Evolutionary conservation across 2,113 vertebrate species (phyloP).

Genomic region (Nerophis lumbriciformis): DNA sequence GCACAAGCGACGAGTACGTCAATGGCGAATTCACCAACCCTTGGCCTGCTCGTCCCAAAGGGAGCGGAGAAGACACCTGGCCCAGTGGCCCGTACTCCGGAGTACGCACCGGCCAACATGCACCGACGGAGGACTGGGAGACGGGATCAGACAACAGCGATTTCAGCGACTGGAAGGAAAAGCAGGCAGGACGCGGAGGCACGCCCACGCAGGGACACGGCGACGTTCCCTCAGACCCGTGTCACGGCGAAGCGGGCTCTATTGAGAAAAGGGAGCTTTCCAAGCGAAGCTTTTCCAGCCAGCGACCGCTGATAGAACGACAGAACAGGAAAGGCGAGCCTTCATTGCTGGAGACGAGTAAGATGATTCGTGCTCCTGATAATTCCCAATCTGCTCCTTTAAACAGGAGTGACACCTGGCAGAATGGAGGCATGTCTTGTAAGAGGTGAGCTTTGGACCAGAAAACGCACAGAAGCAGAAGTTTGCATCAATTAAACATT

Average conservation of each 20-base stretch:
- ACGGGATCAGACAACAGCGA: slow-evolving; percentile 94
- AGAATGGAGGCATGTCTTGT: slow-evolving; percentile 77
- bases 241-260: slow-evolving; percentile 64
- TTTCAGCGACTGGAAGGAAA: slow-evolving; percentile 86
- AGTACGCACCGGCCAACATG: slow-evolving; percentile 72
- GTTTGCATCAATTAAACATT: not conserved
- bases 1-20: slow-evolving; percentile 81
- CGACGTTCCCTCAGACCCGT: slow-evolving; percentile 71
- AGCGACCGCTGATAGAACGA: slow-evolving; percentile 86
- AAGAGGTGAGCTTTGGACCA: slow-evolving; percentile 75
- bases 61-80: slow-evolving; percentile 71
- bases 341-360: slow-evolving; percentile 75
- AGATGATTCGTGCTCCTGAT: slow-evolving; percentile 72
- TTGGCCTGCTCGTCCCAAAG: slow-evolving; percentile 79
- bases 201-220: slow-evolving; percentile 56
- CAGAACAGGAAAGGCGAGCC: slow-evolving; percentile 90
- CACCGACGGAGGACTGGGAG: slow-evolving; percentile 92
- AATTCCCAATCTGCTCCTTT: slow-evolving; percentile 66
- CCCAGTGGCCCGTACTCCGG: slow-evolving; percentile 58
- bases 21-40: slow-evolving; percentile 75
- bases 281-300: slow-evolving; percentile 96
- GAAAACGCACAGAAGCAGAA: not conserved
- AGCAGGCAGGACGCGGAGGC: slow-evolving; percentile 63
- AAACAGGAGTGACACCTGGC: slow-evolving; percentile 81
- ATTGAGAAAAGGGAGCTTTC: slow-evolving; percentile 91